Evolutionary conservation across 1,140 invertebrate species (phyloP).

Genomic region (Bradynema listronoti): DNA sequence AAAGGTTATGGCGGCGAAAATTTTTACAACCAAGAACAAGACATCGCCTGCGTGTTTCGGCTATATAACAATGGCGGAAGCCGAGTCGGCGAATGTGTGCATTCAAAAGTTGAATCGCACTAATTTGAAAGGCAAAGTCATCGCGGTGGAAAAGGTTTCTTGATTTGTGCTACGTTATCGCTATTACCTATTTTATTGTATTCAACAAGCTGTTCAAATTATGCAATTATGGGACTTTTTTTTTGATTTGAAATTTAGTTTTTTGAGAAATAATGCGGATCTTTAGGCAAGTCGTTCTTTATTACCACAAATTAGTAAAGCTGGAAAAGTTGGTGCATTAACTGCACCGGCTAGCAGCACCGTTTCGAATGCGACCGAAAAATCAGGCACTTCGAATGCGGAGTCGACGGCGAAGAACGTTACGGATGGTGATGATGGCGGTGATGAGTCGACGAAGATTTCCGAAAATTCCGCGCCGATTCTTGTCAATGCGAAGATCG

Average conservation of each 20-base stretch:
- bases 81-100: constrained; percentile 29
- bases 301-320: constrained; percentile 9
- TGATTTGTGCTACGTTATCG: too few relatives aligned
- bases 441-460: background rate
- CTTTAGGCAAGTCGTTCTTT: constrained; percentile 13
- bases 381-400: background rate
- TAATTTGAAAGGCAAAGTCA: constrained; percentile 46
- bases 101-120: constrained; percentile 32
- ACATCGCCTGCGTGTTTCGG: constrained; percentile 29
- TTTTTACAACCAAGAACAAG: constrained; percentile 42
- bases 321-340: too few relatives aligned
- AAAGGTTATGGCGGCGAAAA: constrained; percentile 37
- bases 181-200: background rate
- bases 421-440: background rate
- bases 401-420: background rate
- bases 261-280: background rate
- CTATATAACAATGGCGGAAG: constrained; percentile 30
- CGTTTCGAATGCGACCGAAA: background rate
- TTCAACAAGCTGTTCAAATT: background rate
- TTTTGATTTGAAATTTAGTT: background rate
- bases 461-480: background rate
- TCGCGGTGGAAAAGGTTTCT: constrained; percentile 35
- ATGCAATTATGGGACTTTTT: constrained; percentile 1
- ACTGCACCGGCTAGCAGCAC: background rate
- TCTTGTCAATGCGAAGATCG: background rate